Evolutionary conservation across 2,797 vertebrate species (phyloP), one percentile per base, ranked within the genome.

Genomic region (Dipus sagitta): DNA sequence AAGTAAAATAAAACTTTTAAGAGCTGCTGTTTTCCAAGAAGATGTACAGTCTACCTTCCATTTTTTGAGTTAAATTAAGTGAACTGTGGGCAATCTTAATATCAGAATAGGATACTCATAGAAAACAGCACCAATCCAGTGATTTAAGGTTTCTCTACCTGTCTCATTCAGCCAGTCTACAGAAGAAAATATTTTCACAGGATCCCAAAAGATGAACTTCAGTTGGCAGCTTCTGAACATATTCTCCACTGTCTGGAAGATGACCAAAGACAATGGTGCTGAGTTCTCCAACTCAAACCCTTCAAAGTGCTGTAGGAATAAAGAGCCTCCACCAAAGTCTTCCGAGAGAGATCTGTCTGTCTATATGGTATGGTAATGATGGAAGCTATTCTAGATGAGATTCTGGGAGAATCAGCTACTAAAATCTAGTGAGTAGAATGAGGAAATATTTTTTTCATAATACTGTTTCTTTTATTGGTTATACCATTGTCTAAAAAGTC

Each of bases 1-100:
- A 96, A 97, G 94, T 91, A 94, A 96, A 97, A 97, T 96, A 97
- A 97, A 96, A 94, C 78, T 97, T 83, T 97, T 96, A 98, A 92
- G 74, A 67, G 93, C 93, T 94, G 89, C 54, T 89, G 91, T 96
- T 97, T 97, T 97, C 97, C 94, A 96, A 93, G 97, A 97, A 96
- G 95, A 67, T 42, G 68, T 92, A 90, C 38, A 47, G 23, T 71
- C 72, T 89, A 64, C 68, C 90, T 90, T 87, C 65, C 10, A 64
- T 90, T 88, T 83, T 85, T 9, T 12, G 64, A 88, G 11, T 91
- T 93, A 89, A 54, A 79, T 42, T 88, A 91, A 86, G 32, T 54
- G 47, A 82, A 71, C 74, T 86, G 2, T 89, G 1, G 90, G 26
- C 32, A 12, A 81, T 54, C 68, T 15, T 95, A 26, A 81, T 74